Conservation (phyloP, 2,888 invertebrate genomes). For the Hemicrepidius hirtus region DNA sequence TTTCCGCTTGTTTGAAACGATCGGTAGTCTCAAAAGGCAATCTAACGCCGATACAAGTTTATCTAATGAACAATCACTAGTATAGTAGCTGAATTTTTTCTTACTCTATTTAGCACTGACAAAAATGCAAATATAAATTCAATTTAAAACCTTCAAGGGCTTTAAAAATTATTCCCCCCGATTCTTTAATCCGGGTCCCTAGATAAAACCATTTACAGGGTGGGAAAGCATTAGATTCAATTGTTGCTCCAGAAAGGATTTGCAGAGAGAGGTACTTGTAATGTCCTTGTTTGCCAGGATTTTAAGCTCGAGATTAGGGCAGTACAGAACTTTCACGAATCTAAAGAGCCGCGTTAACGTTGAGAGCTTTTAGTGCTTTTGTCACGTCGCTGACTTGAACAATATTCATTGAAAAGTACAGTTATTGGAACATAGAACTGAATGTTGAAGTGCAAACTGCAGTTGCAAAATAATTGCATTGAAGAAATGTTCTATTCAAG, state of each 20-base stretch:
- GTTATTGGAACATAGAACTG: not conserved
- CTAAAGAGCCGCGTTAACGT: constrained; percentile 33
- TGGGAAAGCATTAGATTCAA: constrained; percentile 45
- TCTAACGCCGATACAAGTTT: no score
- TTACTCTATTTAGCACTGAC: not conserved
- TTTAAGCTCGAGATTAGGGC: constrained; percentile 45
- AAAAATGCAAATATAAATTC: not conserved
- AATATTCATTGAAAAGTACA: constrained; percentile 10
- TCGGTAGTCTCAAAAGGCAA: no score
- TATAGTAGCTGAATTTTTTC: not conserved
- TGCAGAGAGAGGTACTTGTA: constrained; percentile 35
- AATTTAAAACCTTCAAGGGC: constrained; percentile 6
- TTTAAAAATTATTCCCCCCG: constrained; percentile 31
- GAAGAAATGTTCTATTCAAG: not conserved
- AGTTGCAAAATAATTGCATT: not conserved
- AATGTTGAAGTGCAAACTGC: not conserved
- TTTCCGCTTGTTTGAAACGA: no score
- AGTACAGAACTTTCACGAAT: constrained; percentile 40
- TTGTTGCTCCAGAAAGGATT: constrained; percentile 39
- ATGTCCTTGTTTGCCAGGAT: constrained; percentile 46
- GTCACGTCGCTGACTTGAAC: constrained; percentile 12
- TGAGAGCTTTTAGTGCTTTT: constrained; percentile 45
- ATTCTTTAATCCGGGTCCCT: constrained; percentile 25
- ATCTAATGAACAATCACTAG: no score
- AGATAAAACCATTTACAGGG: constrained; percentile 40